Base-by-base conservation (phyloP, 1,140 invertebrate species). In the Heliothis subflexa region DNA sequence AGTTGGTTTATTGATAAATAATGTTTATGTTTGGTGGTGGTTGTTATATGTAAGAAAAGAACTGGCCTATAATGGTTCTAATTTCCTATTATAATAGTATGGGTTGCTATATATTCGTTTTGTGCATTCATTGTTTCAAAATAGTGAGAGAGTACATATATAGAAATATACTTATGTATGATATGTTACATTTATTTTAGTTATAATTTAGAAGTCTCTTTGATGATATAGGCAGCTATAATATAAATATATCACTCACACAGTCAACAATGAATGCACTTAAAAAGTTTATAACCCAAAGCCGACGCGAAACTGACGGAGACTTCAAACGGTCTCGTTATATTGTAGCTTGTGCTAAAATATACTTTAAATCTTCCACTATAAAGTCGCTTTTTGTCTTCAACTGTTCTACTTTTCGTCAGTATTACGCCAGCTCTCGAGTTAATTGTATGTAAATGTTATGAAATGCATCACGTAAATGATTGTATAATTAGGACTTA, bases 401-500 rank as follows among this genome's bases (percentile, higher is more conserved):
- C 4, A 52, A 52, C 50, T 52, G 50, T 52, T 54, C 3, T 54
- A 13, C 4, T 18, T 54, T 54, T 54, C n/a, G 52, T 54, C 52
- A 54, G 52, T 54, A 18, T 54, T 54, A 7, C 16, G n/a, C n/a
- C 52, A 18, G 5, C 10, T 18, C 16, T 59, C 13, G 21, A 59
- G 21, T 25, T 59, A 59, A 12, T n/a, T 28, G 21, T 59, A 54
- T 18, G 16, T 5, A 52, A 52, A 52, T 33, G 33, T 5, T 16
- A 54, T 54, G 7, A 9, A 28, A 28, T 28, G 12, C 21, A 59
- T 59, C 21, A 59, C 57, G 25, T 59, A 11, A 59, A 28, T 59
- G 25, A 59, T 59, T 59, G 21, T 59, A 59, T 59, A 21, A 59
- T 59, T 25, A 28, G 18, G 13, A 28, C 28, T 59, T 59, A 28